Conservation (phyloP, 2,888 invertebrate species). For the Drosophila stalkeri region DNA sequence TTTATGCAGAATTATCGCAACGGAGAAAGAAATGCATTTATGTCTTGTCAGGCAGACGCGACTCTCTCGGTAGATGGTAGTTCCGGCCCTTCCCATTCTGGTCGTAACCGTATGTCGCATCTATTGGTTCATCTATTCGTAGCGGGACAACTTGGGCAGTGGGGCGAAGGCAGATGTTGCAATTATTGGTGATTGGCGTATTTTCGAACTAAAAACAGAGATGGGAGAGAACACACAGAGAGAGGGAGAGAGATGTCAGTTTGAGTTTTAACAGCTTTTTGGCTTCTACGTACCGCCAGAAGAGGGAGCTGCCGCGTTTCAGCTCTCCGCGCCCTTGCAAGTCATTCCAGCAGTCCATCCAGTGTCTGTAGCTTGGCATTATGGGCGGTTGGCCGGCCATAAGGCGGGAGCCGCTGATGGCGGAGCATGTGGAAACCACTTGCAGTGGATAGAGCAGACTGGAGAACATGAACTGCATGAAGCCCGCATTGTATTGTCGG, state of each 20-base stretch:
- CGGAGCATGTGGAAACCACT: constrained; percentile 96
- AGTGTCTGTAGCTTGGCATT: constrained; percentile 93
- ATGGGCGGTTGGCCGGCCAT: constrained; percentile 92
- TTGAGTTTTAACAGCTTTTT: too few species aligned
- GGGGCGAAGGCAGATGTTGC: constrained; percentile 63
- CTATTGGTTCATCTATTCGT: constrained; percentile 47
- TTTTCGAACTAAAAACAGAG: constrained; percentile 45
- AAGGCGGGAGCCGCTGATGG: constrained; percentile 92
- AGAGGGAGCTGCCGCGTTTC: constrained; percentile 93
- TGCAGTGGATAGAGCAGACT: constrained; percentile 96
- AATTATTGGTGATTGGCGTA: constrained; percentile 21
- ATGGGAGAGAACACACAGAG: neutral
- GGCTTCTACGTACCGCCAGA: constrained; percentile 81
- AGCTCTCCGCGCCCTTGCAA: constrained; percentile 90
- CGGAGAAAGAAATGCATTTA: constrained; percentile 63
- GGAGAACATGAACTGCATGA: constrained; percentile 90
- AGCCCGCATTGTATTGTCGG: constrained; percentile 87
- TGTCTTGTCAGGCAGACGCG: constrained; percentile 59
- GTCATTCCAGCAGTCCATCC: constrained; percentile 94
- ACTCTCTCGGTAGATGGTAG: constrained; percentile 32
- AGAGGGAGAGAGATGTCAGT: neutral
- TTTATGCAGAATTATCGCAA: constrained; percentile 38
- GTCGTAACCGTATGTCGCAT: constrained; percentile 31
- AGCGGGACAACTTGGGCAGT: constrained; percentile 75
- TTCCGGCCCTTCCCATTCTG: constrained; percentile 28